Percentiles rank a stretch among this genome's conserved stretches.
These are phyloP conservation scores for Pogonophryne albipinna DNA, from an alignment of 2,797 vertebrate genomes.

Conservation along the genomic window DNA sequence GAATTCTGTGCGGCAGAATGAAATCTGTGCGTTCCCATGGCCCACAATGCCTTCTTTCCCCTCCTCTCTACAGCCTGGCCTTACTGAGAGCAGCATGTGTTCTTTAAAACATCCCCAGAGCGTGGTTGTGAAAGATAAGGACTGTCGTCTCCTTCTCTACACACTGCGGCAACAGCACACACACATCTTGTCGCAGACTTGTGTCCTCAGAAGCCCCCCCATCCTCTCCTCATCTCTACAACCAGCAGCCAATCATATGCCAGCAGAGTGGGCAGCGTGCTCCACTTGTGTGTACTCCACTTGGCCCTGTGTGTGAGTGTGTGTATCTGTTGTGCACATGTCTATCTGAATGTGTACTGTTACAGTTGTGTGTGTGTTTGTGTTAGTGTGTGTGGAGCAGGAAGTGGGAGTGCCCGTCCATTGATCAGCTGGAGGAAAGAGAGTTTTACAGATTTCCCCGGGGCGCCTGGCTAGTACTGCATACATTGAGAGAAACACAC, in stretches of 20 bases:
- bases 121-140: not conserved
- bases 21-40: too few relatives aligned
- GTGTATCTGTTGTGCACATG: slow-evolving; percentile 24
- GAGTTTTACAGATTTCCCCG: slow-evolving; percentile 71
- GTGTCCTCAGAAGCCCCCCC: slow-evolving; percentile 51
- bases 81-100: not conserved
- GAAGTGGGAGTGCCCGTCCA: slow-evolving; percentile 69
- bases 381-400: slow-evolving; percentile 29
- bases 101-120: not conserved
- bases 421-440: slow-evolving; percentile 75
- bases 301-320: slow-evolving; percentile 41
- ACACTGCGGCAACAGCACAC: slow-evolving; percentile 5
- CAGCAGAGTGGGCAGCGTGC: slow-evolving; percentile 37
- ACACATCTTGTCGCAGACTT: slow-evolving; percentile 22
- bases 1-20: too few relatives aligned
- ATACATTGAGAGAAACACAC: not conserved
- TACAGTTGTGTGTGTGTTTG: slow-evolving; percentile 11
- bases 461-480: slow-evolving; percentile 55
- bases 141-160: not conserved
- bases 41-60: too few relatives aligned
- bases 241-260: slow-evolving; percentile 36
- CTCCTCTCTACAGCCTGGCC: too few relatives aligned
- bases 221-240: slow-evolving; percentile 29
- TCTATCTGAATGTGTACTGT: slow-evolving; percentile 31
- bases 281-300: slow-evolving; percentile 53